Evolutionary conservation across 2,797 vertebrate genomes (phyloP).

Genomic region (Malacoraja senta): DNA sequence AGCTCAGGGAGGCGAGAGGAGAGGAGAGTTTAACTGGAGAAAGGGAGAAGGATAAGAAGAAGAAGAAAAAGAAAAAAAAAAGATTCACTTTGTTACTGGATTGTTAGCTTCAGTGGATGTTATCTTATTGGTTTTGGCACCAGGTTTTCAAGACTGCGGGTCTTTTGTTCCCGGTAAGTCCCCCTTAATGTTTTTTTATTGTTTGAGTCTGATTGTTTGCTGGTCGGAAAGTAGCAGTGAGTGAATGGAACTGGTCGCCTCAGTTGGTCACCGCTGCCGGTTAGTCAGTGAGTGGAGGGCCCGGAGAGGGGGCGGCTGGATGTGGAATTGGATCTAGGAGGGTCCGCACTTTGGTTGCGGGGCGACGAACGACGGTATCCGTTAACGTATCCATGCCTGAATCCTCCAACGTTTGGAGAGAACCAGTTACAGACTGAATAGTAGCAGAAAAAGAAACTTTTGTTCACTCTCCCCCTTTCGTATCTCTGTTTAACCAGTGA

Average conservation of each 20-base stretch:
- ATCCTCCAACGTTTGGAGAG: background rate
- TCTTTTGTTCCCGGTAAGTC: background rate
- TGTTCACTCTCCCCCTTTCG: background rate
- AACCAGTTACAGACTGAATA: background rate
- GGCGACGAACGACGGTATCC: background rate
- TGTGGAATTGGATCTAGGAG: too few species aligned
- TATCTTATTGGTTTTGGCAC: background rate
- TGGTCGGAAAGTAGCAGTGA: background rate
- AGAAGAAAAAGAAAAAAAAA: background rate
- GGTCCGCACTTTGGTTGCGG: background rate
- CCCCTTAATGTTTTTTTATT: too few species aligned
- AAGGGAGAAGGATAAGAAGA: background rate
- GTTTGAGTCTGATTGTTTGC: background rate
- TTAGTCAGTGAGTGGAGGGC: background rate
- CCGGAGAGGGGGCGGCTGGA: background rate
- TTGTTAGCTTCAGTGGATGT: background rate
- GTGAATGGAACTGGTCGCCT: background rate
- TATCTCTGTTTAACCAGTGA: background rate
- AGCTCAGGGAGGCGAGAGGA: background rate
- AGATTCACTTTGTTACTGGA: background rate
- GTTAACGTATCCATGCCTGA: background rate
- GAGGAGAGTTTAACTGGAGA: background rate
- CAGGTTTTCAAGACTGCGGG: background rate
- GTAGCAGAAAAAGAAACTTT: background rate
- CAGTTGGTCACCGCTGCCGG: background rate